Evolutionary conservation across 2,797 vertebrate species (phyloP).

Genomic region (Apogon talboti): DNA sequence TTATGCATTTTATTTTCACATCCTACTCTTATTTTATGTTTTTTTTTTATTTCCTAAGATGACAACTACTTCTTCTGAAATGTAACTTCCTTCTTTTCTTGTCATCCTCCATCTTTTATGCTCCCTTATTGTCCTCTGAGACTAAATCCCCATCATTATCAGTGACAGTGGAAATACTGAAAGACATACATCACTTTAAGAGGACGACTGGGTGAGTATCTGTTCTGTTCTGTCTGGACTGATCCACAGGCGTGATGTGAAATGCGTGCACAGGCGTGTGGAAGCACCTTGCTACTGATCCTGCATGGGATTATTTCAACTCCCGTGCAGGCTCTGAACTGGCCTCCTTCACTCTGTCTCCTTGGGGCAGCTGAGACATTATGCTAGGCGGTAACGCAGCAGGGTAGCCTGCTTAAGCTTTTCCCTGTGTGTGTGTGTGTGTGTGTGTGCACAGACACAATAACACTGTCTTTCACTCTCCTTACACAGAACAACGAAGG

Average conservation of each 20-base stretch:
- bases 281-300: slow-evolving; percentile 78
- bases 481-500: slow-evolving; percentile 51
- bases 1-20: too few relatives aligned
- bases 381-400: slow-evolving; percentile 74
- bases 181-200: slow-evolving; percentile 64
- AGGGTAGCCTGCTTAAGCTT: slow-evolving; percentile 77
- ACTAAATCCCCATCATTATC: slow-evolving; percentile 61
- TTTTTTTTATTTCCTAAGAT: too few relatives aligned
- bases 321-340: slow-evolving; percentile 37
- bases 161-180: slow-evolving; percentile 52
- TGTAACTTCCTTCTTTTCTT: slow-evolving; percentile 37
- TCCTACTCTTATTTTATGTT: too few relatives aligned
- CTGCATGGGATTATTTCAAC: slow-evolving; percentile 65
- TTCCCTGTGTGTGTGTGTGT: slow-evolving; percentile 26
- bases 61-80: neutral
- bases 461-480: slow-evolving; percentile 62
- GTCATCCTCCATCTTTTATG: slow-evolving; percentile 48
- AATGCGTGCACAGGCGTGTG: slow-evolving; percentile 64
- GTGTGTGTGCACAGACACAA: slow-evolving; percentile 54
- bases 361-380: slow-evolving; percentile 75
- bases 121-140: slow-evolving; percentile 61
- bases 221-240: slow-evolving; percentile 61
- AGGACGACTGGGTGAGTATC: slow-evolving; percentile 45
- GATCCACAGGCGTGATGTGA: slow-evolving; percentile 76
- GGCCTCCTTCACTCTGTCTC: slow-evolving; percentile 66